Percentiles rank a stretch among this genome's conserved stretches.
Conservation (phyloP, 2,797 vertebrate genomes). For the Xenops minutus region DNA sequence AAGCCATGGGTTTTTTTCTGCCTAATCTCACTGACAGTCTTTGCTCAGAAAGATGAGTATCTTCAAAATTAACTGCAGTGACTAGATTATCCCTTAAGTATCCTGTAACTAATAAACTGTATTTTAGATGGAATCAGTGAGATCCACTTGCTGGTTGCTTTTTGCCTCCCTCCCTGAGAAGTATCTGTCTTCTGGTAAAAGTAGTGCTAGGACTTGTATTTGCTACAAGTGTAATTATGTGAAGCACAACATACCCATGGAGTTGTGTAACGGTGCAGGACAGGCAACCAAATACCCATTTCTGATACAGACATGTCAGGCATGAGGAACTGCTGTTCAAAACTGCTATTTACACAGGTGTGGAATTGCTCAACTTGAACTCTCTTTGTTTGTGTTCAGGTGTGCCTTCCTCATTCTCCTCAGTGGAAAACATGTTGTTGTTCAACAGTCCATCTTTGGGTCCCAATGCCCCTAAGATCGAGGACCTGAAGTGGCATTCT, state of each 20-base stretch:
- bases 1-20: neutral
- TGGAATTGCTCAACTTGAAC: neutral
- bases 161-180: no score
- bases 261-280: neutral
- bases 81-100: neutral
- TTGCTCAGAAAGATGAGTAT: neutral
- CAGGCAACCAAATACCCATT: neutral
- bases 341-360: neutral
- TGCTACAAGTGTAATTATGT: neutral
- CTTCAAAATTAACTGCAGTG: neutral
- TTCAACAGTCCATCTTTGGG: conserved; percentile 76
- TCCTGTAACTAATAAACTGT: neutral
- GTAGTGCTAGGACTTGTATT: neutral
- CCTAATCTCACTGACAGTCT: neutral
- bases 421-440: conserved; percentile 72
- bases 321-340: neutral
- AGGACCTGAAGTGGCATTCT: conserved; percentile 83
- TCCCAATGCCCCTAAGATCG: conserved; percentile 75
- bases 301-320: neutral
- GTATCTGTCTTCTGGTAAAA: neutral
- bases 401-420: conserved; percentile 72
- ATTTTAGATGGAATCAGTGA: neutral
- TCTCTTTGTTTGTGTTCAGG: conserved; percentile 45
- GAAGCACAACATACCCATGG: accelerated
- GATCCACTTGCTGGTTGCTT: neutral